Conservation (phyloP, 2,113 vertebrate genomes). For the Octodon degus region DNA sequence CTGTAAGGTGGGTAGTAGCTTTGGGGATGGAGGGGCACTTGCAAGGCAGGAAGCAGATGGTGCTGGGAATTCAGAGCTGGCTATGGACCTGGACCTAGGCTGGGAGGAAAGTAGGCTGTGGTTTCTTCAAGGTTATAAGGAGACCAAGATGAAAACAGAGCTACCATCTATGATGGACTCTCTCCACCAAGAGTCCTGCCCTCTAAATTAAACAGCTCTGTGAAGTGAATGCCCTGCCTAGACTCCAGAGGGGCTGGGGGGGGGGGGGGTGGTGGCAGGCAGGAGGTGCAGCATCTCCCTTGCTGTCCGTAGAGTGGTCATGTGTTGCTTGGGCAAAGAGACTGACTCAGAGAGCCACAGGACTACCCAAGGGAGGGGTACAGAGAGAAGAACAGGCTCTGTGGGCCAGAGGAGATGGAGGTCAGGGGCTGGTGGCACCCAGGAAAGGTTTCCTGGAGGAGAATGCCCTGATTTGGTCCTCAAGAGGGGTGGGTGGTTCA, state of each 20-base stretch:
- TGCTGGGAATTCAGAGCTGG: background rate
- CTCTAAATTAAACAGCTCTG: background rate
- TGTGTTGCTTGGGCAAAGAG: background rate
- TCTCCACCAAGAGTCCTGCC: background rate
- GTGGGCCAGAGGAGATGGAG: background rate
- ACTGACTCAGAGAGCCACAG: background rate
- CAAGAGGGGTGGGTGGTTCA: background rate
- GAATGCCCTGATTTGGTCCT: background rate
- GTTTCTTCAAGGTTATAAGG: background rate
- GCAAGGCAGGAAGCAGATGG: background rate
- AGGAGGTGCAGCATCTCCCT: background rate
- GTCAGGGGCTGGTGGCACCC: background rate
- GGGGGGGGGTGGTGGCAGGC: too few species aligned
- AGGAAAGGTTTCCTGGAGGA: background rate
- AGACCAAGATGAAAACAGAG: background rate
- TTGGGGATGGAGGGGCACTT: background rate
- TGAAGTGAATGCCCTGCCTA: background rate
- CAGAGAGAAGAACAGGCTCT: background rate
- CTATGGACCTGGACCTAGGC: background rate
- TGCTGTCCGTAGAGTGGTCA: background rate
- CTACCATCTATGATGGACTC: background rate
- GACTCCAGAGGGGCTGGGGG: slow-evolving; percentile 1
- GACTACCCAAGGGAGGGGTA: too few species aligned
- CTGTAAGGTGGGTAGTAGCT: background rate
- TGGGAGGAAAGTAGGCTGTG: background rate